Evolutionary conservation across 2,888 invertebrate species (phyloP).

Genomic region (Autographa gamma): DNA sequence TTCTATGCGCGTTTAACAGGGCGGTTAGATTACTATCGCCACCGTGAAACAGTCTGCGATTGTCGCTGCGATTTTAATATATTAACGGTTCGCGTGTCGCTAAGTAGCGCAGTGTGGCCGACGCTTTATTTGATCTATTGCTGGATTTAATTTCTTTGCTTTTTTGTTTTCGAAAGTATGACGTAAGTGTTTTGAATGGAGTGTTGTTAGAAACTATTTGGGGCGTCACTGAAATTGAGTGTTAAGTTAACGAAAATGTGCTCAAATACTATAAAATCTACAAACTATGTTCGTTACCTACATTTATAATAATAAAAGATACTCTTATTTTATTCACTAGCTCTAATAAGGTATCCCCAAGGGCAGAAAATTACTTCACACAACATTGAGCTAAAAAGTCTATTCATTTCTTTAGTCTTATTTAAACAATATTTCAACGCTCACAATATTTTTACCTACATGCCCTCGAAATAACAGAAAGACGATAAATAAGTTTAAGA

Average conservation of each 20-base stretch:
- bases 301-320: no score
- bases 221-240: background rate
- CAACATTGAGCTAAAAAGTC: background rate
- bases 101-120: constrained; percentile 50
- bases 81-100: constrained; percentile 66
- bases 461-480: constrained; percentile 37
- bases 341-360: background rate
- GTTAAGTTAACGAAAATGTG: background rate
- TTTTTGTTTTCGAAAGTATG: constrained; percentile 5
- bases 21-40: constrained; percentile 60
- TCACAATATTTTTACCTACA: constrained; percentile 17
- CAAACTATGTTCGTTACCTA: no score
- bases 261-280: background rate
- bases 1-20: constrained; percentile 44
- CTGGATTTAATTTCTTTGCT: constrained; percentile 28
- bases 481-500: constrained; percentile 30
- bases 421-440: background rate
- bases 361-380: background rate
- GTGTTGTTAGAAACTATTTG: background rate
- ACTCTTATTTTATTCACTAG: no score
- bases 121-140: constrained; percentile 56
- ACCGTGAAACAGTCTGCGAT: constrained; percentile 62
- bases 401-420: background rate
- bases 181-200: background rate
- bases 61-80: constrained; percentile 68